Percentiles rank a stretch among this genome's conserved stretches.
Evolutionary conservation across 1,140 invertebrate species (phyloP).

Genomic region (Fopius arisanus): DNA sequence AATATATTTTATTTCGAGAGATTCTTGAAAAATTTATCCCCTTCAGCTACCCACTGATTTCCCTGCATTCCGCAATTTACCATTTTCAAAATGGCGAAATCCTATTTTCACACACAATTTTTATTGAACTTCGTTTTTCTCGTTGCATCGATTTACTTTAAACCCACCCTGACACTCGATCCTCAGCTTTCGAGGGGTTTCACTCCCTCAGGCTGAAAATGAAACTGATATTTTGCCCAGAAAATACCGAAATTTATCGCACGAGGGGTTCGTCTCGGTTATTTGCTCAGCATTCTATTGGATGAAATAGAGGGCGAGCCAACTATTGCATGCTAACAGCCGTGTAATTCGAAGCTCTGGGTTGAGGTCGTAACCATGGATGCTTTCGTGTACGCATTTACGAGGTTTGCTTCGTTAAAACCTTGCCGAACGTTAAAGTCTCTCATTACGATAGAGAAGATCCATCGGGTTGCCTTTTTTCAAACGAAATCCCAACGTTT

Average conservation of each 20-base stretch:
- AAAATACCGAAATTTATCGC: background rate
- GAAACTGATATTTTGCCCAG: background rate
- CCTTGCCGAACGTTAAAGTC: background rate
- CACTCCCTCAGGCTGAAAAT: too few species aligned
- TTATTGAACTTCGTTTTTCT: too few species aligned
- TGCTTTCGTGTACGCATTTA: constrained; percentile 11
- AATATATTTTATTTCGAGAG: too few species aligned
- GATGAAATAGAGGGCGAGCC: background rate
- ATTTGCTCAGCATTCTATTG: background rate
- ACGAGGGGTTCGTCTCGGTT: background rate
- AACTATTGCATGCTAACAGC: constrained; percentile 18
- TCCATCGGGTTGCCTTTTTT: background rate
- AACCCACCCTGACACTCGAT: too few species aligned
- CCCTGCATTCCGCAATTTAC: too few species aligned
- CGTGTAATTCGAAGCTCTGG: constrained; percentile 5
- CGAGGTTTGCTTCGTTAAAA: constrained; percentile 13
- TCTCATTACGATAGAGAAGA: background rate
- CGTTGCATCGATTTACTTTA: too few species aligned
- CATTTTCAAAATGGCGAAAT: too few species aligned
- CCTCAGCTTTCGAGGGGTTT: too few species aligned
- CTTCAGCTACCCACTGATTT: too few species aligned
- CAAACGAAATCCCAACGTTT: too few species aligned
- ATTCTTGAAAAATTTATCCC: too few species aligned
- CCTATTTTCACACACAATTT: too few species aligned
- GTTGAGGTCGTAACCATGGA: constrained; percentile 13